phyloP scores from a whole-genome alignment of 2,113 vertebrate genomes.

The human region GRCh38 chr17:61486001-61486500 shows the following conservation, averaged over 20 bases:
- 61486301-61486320: conserved; percentile 48
- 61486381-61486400: conserved; percentile 73
- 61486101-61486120: background rate
- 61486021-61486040: background rate
- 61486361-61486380: conserved; percentile 67
- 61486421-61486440: conserved; percentile 70
- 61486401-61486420: conserved; percentile 78
- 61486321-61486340: conserved; percentile 46
- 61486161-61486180: background rate
- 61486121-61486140: background rate
- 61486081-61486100: background rate
- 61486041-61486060: background rate
- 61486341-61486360: conserved; percentile 33
- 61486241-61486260: background rate
- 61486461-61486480: conserved; percentile 76
- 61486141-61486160: background rate
- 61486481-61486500: conserved; percentile 76
- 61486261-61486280: background rate
- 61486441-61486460: conserved; percentile 81
- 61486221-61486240: background rate
- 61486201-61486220: background rate
- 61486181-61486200: background rate
- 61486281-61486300: conserved; percentile 27
- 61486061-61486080: background rate
- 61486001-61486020: background rate